phyloP scores from a whole-genome alignment of 2,888 invertebrate genomes.

The Drosophila bunnanda region DNA sequence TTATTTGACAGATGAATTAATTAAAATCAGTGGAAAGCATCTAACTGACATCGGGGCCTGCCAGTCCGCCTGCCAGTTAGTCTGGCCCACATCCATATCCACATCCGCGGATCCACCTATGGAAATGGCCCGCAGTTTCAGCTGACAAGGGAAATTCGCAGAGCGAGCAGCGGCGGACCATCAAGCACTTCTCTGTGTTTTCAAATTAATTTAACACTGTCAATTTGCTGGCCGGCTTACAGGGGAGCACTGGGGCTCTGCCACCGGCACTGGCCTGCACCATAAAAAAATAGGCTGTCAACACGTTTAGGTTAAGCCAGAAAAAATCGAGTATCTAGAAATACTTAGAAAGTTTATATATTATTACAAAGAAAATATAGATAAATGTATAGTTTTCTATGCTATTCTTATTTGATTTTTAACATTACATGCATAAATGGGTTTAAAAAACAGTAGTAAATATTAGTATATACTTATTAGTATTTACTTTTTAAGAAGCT shows the following conservation, averaged over 20 bases:
- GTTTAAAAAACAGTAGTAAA: no score
- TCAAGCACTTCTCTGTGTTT: conserved; percentile 70
- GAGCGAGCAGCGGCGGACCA: conserved; percentile 30
- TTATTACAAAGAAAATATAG: background rate
- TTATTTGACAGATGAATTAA: conserved; percentile 83
- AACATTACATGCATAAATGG: no score
- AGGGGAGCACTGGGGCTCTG: conserved; percentile 48
- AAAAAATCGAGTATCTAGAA: background rate
- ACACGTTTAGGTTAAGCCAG: conserved; percentile 1
- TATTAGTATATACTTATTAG: no score
- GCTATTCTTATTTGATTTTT: no score
- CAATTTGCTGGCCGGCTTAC: conserved; percentile 77
- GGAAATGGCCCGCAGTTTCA: conserved; percentile 20
- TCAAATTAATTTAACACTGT: conserved; percentile 81
- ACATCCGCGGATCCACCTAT: conserved; percentile 62
- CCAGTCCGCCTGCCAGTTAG: conserved; percentile 39
- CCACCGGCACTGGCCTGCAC: conserved; percentile 34
- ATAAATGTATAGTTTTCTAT: no score
- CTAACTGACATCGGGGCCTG: conserved; percentile 63
- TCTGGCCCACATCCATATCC: conserved; percentile 11
- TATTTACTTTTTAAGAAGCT: no score
- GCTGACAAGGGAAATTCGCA: conserved; percentile 1
- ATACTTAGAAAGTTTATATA: background rate
- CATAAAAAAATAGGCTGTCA: conserved; percentile 25
- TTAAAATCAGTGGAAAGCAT: conserved; percentile 81